These are phyloP conservation scores for Tenthredo amoena DNA, from an alignment of 2,888 invertebrate species.

Conservation along the genomic window DNA sequence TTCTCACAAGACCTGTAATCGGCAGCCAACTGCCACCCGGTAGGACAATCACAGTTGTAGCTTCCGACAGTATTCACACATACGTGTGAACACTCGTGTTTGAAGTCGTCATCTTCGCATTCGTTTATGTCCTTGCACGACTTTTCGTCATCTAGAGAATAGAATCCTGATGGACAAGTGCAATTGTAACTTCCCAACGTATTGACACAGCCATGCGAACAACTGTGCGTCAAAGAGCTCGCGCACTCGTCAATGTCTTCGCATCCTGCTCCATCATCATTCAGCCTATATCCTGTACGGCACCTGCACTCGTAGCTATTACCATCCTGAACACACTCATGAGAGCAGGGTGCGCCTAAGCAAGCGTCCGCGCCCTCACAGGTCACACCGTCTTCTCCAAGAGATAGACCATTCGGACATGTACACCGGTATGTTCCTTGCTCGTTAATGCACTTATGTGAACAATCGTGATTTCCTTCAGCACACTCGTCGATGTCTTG, in stretches of 20 bases:
- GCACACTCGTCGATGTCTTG: conserved; percentile 66
- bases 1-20: conserved; percentile 76
- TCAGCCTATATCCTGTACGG: conserved; percentile 60
- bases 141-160: conserved; percentile 74
- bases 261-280: conserved; percentile 65
- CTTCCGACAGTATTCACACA: conserved; percentile 83
- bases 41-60: conserved; percentile 80
- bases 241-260: conserved; percentile 64
- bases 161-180: conserved; percentile 78
- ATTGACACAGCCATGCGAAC: conserved; percentile 65
- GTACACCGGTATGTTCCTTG: conserved; percentile 82
- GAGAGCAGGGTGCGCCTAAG: conserved; percentile 55
- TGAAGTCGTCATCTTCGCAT: conserved; percentile 53
- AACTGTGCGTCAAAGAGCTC: conserved; percentile 62
- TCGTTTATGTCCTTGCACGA: conserved; percentile 67
- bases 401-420: conserved; percentile 79
- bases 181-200: conserved; percentile 70
- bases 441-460: conserved; percentile 81
- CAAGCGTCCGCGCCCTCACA: conserved; percentile 65
- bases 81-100: conserved; percentile 74
- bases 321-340: conserved; percentile 77
- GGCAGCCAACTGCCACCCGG: conserved; percentile 77
- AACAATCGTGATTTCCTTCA: conserved; percentile 71
- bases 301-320: conserved; percentile 80
- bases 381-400: conserved; percentile 73